These are phyloP conservation scores for Pontoporia blainvillei DNA, from an alignment of 2,113 vertebrate genomes.

Conservation along the genomic window DNA sequence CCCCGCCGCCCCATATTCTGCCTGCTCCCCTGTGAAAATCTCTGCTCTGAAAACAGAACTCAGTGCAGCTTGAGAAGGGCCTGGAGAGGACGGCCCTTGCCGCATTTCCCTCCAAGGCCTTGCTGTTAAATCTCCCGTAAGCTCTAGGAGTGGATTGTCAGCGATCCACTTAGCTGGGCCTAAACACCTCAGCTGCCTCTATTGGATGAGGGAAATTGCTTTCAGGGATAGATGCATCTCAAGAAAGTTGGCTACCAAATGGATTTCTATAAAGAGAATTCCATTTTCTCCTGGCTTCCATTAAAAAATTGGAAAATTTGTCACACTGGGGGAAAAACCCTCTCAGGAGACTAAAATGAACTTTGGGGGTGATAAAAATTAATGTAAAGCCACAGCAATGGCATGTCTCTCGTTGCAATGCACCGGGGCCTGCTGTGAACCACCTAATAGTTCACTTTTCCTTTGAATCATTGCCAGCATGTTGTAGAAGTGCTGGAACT, in stretches of 20 bases:
- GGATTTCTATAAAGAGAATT: slow-evolving; percentile 70
- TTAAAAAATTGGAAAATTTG: slow-evolving; percentile 71
- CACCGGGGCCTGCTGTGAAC: neutral
- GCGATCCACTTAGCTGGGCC: slow-evolving; percentile 34
- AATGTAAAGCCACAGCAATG: slow-evolving; percentile 2
- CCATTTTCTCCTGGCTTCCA: slow-evolving; percentile 69
- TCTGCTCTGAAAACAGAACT: neutral
- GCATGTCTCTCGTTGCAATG: neutral
- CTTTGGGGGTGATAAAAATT: slow-evolving; percentile 63
- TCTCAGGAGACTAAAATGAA: slow-evolving; percentile 59
- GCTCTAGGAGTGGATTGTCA: slow-evolving; percentile 36
- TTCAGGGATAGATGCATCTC: slow-evolving; percentile 61
- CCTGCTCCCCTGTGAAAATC: neutral
- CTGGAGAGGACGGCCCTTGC: neutral
- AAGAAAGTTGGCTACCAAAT: slow-evolving; percentile 65
- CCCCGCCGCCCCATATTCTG: neutral
- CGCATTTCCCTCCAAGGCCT: neutral
- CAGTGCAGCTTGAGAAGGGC: neutral
- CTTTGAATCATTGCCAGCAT: neutral
- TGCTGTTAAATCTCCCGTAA: slow-evolving; percentile 26
- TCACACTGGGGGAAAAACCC: slow-evolving; percentile 39
- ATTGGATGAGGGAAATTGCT: slow-evolving; percentile 43
- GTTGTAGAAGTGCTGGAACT: neutral
- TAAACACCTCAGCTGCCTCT: slow-evolving; percentile 46
- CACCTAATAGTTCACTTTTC: neutral